Base-by-base conservation (phyloP, 2,797 vertebrate genomes). In the Trachops cirrhosus region DNA sequence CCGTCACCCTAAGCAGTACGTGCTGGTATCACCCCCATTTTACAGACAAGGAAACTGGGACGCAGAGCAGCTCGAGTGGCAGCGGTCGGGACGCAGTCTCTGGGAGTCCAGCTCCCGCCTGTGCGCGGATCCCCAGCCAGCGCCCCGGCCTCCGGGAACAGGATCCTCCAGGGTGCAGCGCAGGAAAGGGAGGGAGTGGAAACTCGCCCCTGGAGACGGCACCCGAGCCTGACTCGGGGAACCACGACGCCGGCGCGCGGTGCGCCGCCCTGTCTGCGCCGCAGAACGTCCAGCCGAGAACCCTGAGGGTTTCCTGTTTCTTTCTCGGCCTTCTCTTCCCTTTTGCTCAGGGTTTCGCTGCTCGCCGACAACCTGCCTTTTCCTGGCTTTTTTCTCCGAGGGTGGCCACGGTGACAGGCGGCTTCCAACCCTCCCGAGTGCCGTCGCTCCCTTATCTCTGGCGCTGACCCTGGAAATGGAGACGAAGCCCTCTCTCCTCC, bases 301-400 rank as follows among this genome's bases (percentile, higher is more conserved):
- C 50, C 37, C 26, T 3, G 32, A 88, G 41, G 19, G 10, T 57
- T 94, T 87, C 86, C 90, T 77, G 64, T 54, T 83, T 75, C 26
- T 18, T 64, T 80, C 80, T 34, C 67, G 80, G 32, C 89, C 26
- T 82, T 79, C 77, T 92, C 70, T 19, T 70, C 29, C 62, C 62
- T 22, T 34, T 71, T 59, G 6, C 44, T 1, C 19, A 29, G 29
- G 11, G 21, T 73, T 70, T 86, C 48, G n/a, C 70, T 86, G 41
- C n/a, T 88, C 5, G 18, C 9, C 26, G 44, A 46, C 80, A 18
- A 57, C 19, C 10, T 39, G 4, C 52, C 32, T 32, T 88, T 64
- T 67, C 9, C n/a, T 59, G 22, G 2, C 21, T 62, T 29, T 57
- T 39, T 50, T 19, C 14, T 11, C 26, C 1, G 1, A 44, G 0